Base-by-base conservation (phyloP, 1,140 invertebrate species). In the Lasaia peninsularis region DNA sequence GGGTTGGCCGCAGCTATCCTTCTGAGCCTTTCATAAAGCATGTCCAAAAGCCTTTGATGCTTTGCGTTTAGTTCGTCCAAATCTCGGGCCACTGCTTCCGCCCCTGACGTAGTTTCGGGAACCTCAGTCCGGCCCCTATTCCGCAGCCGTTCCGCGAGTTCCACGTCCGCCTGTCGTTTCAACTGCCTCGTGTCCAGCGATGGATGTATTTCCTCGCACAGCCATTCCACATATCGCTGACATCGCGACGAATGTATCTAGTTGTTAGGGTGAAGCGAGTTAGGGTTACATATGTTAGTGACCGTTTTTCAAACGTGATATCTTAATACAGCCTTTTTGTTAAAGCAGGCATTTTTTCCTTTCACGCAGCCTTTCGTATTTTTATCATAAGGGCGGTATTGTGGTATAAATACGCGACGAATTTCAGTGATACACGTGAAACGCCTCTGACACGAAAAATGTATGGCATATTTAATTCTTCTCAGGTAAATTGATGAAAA, bases 241-340 rank as follows among this genome's bases (percentile, higher is more conserved):
- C 98, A 94, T 74, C 94, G 91, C 74, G 94, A 93, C 77, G 96
- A 95, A 90, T 97, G 97, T 78, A 97, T 97, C 96, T 97, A 93
- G 67, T 62, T 73, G 78, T 80, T 84, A 78, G 73, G 75, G 59
- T 72, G 49, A 57, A 68, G 72, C 73, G 67, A 57, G 78, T 84
- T 86, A 81, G 62, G 60, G 56, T 72, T 69, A 63, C 75, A 77
- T 75, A 67, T 67, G 67, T 63, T 35, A 53, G 49, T 57, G 69
- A 75, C 69, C 69, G 76, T 60, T 74, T 75, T 72, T 72, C 65
- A 63, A n/a, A 18, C 24, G 24, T 16, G 24, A 52, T 11, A 32
- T 52, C 50, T 32, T 14, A 70, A 74, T n/a, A 58, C 58, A 54
- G 68, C 60, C 62, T 67, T 62, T 24, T 18, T 64, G 53, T 63